Evolutionary conservation across 2,888 invertebrate species (phyloP).

Genomic region (Mythimna pallens): DNA sequence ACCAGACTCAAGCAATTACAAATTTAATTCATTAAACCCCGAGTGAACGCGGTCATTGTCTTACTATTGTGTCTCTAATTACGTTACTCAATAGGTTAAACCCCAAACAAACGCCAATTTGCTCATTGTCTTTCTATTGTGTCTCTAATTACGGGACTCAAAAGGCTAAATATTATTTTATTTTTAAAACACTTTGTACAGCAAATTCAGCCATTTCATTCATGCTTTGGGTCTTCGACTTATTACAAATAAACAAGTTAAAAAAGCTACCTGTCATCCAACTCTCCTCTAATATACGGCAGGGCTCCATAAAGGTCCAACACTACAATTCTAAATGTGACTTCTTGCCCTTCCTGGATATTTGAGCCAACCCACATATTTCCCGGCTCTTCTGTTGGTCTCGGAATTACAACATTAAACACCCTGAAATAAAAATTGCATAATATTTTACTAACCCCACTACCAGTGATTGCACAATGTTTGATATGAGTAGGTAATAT

Average conservation of each 20-base stretch:
- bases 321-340: conserved; percentile 90
- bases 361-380: conserved; percentile 91
- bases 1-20: neutral
- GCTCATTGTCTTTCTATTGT: no score
- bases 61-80: no score
- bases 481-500: conserved; percentile 7
- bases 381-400: conserved; percentile 87
- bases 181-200: neutral
- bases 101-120: no score
- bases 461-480: conserved; percentile 31
- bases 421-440: conserved; percentile 79
- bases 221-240: neutral
- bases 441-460: conserved; percentile 15
- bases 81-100: no score
- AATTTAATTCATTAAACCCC: no score
- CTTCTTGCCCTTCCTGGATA: conserved; percentile 91
- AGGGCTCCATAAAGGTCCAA: conserved; percentile 91
- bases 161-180: neutral
- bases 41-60: no score
- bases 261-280: conserved; percentile 86
- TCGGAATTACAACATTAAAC: conserved; percentile 93
- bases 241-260: conserved; percentile 1
- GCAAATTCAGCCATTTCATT: neutral
- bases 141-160: no score
- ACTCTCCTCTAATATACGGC: conserved; percentile 92